Conservation (phyloP, 2,113 vertebrate genomes). For the Heliornis fulica region DNA sequence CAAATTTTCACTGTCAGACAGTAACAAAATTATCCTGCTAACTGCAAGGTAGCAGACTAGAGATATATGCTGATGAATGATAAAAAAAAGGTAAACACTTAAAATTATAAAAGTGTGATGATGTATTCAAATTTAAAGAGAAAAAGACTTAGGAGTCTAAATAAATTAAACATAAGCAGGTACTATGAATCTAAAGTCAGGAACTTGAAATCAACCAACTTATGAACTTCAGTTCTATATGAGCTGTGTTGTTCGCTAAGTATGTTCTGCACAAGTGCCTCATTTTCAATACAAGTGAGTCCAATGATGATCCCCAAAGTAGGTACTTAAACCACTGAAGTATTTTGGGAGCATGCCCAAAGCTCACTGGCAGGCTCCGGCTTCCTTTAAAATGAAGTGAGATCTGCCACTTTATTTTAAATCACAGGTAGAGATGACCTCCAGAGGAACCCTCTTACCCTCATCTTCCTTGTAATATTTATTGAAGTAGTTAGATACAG, state of each 20-base stretch:
- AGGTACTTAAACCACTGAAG: background rate
- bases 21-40: background rate
- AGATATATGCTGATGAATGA: background rate
- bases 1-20: background rate
- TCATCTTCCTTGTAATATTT: background rate
- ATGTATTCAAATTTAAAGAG: background rate
- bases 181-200: background rate
- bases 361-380: background rate
- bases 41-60: background rate
- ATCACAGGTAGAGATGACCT: background rate
- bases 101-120: background rate
- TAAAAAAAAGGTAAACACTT: background rate
- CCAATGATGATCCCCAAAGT: background rate
- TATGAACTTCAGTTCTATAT: background rate
- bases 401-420: background rate
- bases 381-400: background rate
- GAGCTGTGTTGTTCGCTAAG: background rate
- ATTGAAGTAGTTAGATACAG: background rate
- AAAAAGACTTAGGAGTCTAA: background rate
- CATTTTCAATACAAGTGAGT: background rate
- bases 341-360: background rate
- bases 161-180: background rate
- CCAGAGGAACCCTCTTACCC: background rate
- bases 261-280: background rate
- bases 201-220: background rate